phyloP scores from a whole-genome alignment of 2,797 vertebrate genomes.

The Enteromius radiatus region DNA sequence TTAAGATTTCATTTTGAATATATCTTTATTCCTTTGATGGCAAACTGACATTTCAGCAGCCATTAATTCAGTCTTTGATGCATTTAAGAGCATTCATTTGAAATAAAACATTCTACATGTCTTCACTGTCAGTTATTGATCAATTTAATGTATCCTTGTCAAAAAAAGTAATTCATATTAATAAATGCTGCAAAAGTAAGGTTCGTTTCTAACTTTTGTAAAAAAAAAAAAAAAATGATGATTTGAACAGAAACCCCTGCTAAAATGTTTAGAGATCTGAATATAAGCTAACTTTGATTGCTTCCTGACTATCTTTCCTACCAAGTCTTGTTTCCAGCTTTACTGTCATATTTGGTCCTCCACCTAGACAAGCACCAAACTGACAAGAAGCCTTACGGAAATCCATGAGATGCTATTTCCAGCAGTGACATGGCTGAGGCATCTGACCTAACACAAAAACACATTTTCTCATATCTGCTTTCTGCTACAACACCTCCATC shows the following conservation, averaged over 20 bases:
- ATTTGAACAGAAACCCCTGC: background rate
- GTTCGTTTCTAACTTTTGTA: background rate
- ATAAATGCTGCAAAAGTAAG: background rate
- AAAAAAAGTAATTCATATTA: background rate
- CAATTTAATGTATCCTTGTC: background rate
- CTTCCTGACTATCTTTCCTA: background rate
- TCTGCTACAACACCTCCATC: background rate
- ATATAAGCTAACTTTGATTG: background rate
- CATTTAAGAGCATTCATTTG: no score
- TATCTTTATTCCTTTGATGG: no score
- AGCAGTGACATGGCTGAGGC: conserved; percentile 6
- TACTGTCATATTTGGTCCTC: background rate
- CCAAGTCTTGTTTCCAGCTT: background rate
- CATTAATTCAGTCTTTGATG: no score
- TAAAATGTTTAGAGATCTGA: background rate
- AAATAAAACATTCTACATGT: no score
- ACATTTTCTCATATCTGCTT: conserved; percentile 28
- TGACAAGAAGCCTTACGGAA: background rate
- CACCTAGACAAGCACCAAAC: background rate
- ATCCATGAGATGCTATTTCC: background rate
- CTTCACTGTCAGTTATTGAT: no score
- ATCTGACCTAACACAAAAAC: conserved; percentile 24
- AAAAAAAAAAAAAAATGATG: background rate
- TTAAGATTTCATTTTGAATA: no score
- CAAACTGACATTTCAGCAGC: no score